Conservation (phyloP, 37 sponge, comb jelly and placozoan species). For the Ephydatia muelleri region DNA sequence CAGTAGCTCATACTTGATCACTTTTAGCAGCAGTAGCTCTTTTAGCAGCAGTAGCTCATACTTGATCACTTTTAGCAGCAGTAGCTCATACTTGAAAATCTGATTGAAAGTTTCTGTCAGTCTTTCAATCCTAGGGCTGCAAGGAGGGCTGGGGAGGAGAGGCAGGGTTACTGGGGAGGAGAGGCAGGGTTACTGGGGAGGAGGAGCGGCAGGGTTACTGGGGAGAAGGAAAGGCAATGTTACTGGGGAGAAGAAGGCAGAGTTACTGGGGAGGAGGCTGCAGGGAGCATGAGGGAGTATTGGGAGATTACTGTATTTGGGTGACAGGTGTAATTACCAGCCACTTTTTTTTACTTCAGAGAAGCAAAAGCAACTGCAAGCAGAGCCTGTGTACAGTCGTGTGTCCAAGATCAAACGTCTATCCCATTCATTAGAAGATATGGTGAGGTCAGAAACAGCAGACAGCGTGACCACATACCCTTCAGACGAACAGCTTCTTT, state of each 20-base stretch:
- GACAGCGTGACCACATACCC: background rate
- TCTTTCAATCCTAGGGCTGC: no score
- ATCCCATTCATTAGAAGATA: background rate
- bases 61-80: no score
- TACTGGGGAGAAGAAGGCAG: background rate
- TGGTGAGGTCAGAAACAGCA: background rate
- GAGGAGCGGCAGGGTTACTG: background rate
- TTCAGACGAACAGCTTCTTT: background rate
- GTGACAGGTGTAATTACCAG: background rate
- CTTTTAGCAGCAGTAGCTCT: no score
- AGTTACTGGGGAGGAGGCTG: background rate
- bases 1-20: no score
- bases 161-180: background rate
- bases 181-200: background rate
- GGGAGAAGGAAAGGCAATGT: background rate
- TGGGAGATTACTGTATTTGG: no score
- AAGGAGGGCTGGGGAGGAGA: background rate
- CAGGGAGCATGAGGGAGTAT: background rate
- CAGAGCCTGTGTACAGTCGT: conserved; percentile 38
- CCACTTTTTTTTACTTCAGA: background rate
- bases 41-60: no score
- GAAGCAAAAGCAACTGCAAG: background rate
- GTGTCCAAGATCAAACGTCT: conserved; percentile 25
- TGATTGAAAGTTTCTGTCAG: no score
- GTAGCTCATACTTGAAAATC: no score